Evolutionary conservation across 2,888 invertebrate genomes (phyloP).

Genomic region (Drosophila demipolita): DNA sequence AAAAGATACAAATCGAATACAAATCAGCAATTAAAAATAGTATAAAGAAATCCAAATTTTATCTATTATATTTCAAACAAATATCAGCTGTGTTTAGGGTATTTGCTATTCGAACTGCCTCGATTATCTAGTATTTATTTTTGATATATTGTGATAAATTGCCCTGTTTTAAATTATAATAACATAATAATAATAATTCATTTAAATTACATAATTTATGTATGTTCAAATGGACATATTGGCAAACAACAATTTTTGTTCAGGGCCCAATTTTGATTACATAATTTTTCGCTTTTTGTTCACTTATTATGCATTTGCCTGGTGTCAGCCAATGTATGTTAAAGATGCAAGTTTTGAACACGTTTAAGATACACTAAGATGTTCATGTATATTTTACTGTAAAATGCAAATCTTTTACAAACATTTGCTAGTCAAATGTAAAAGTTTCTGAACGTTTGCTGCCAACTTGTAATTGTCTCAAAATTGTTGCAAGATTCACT

Average conservation of each 20-base stretch:
- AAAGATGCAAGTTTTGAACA: not conserved
- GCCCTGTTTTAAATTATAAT: not conserved
- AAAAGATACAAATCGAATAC: not conserved
- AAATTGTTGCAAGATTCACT: not conserved
- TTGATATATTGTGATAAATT: not conserved
- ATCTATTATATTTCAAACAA: not conserved
- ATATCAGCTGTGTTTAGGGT: not conserved
- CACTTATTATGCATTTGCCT: not conserved
- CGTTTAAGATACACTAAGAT: not conserved
- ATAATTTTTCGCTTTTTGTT: not conserved
- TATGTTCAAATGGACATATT: not conserved
- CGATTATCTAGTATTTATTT: not conserved
- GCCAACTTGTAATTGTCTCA: conserved; percentile 2
- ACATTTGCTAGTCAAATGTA: not conserved
- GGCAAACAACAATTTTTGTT: not conserved
- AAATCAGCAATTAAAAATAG: not conserved
- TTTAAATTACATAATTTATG: not conserved
- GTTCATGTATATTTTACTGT: not conserved
- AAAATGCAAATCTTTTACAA: not conserved
- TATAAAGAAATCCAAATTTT: not conserved
- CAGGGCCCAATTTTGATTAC: not conserved
- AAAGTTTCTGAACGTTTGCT: not conserved
- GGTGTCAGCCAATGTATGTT: not conserved
- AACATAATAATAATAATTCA: not conserved
- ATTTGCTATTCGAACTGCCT: not conserved